Base-by-base conservation (phyloP, 2,888 invertebrate genomes). In the Conchocele bisecta region DNA sequence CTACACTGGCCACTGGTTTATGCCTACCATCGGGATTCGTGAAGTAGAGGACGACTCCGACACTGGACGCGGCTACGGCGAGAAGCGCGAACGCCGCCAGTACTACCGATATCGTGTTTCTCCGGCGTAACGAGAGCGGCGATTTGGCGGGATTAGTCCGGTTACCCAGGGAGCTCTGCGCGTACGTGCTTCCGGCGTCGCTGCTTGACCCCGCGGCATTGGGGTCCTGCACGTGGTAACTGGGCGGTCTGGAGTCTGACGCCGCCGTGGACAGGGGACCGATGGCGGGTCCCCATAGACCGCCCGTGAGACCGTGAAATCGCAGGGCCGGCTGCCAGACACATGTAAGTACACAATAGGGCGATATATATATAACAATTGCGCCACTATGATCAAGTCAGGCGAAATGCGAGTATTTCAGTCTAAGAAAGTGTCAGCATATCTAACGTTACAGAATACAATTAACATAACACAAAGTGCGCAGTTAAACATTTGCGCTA, bases 11-110 rank as follows among this genome's bases (percentile, higher is more conserved):
- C n/a, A n/a, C n/a, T n/a, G n/a, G n/a, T n/a, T n/a, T n/a, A n/a
- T n/a, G n/a, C n/a, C n/a, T 70, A 83, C 83, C 79, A 72, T 68
- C 73, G 33, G 77, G 79, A 28, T 79, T 69, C 9, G 73, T 65
- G 44, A 78, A 75, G 41, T 76, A 81, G 3, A 83, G 53, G 0
- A 75, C 58, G 2, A 78, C 69, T 17, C 83, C 83, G 2, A 78
- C 60, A 11, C 74, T 68, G 1, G 81, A 71, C 4, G 79, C 81
- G 2, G 78, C 65, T 3, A 78, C 71, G 0, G 83, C 83, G n/a
- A 83, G 24, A 5, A 83, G 56, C 20, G 65, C 83, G 9, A 81
- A 61, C 13, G 77, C 75, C 17, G 81, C 75, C 3, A 83, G 24
- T 11, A 83, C 67, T 11, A 83, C 71, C 0, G 78, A 72, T n/a